phyloP scores from a whole-genome alignment of 2,888 invertebrate species.

The Amiota communis region DNA sequence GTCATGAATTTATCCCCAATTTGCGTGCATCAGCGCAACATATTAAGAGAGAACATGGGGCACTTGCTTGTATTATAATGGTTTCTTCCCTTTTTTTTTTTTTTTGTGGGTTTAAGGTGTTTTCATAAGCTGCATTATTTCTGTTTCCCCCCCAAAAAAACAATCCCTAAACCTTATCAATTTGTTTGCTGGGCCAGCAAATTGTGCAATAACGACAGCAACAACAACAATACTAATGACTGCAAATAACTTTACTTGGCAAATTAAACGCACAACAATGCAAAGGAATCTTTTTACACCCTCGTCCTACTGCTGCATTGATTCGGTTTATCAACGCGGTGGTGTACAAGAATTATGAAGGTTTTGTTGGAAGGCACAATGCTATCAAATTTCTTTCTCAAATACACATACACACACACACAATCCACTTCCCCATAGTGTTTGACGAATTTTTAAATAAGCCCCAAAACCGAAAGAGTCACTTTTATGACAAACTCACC shows the following conservation, averaged over 20 bases:
- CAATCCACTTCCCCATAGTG: conserved; percentile 10
- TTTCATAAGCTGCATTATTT: neutral
- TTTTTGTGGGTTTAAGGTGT: neutral
- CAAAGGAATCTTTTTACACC: neutral
- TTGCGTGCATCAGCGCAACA: conserved; percentile 67
- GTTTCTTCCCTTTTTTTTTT: neutral
- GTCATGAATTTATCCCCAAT: conserved; percentile 63
- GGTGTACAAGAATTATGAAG: too few species aligned
- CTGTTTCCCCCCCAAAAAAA: neutral
- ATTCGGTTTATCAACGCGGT: too few species aligned
- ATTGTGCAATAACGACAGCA: conserved; percentile 53
- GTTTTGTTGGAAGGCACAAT: neutral
- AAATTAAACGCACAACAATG: conserved; percentile 21
- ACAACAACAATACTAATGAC: conserved; percentile 38
- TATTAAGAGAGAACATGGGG: conserved; percentile 49
- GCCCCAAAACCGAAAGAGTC: neutral
- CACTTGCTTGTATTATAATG: conserved; percentile 30
- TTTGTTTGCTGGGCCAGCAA: conserved; percentile 63
- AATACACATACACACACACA: neutral
- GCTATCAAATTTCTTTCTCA: conserved; percentile 17
- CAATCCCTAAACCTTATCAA: conserved; percentile 49
- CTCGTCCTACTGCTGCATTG: too few species aligned
- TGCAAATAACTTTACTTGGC: conserved; percentile 45
- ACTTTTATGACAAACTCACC: neutral
- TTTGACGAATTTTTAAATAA: conserved; percentile 22